Conservation (phyloP, 2,888 invertebrate genomes). For the Drosophila prolongata region DNA sequence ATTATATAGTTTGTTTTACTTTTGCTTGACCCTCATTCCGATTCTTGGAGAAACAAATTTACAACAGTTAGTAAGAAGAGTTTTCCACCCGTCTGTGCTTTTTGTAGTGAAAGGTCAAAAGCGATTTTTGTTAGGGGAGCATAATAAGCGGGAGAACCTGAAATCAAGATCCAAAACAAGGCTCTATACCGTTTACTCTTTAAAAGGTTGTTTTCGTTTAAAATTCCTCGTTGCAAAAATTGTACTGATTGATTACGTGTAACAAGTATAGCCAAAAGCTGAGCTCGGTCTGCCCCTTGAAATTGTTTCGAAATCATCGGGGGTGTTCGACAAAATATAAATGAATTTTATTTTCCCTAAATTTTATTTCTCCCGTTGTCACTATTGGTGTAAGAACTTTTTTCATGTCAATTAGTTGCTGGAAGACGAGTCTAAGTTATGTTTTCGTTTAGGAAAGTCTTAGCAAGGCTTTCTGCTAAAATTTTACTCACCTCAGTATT, state of each 20-base stretch:
- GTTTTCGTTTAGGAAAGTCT: slow-evolving; percentile 39
- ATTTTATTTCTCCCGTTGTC: slow-evolving; percentile 18
- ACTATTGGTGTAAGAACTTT: slow-evolving; percentile 40
- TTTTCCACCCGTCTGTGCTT: slow-evolving; percentile 7
- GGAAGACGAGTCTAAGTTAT: slow-evolving; percentile 77
- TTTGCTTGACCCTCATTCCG: slow-evolving; percentile 13
- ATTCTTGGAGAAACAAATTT: slow-evolving; percentile 37
- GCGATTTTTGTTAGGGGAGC: slow-evolving; percentile 8
- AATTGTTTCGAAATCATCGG: slow-evolving; percentile 6
- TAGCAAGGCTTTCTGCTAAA: slow-evolving; percentile 28
- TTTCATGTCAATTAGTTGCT: slow-evolving; percentile 72
- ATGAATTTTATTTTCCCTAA: slow-evolving; percentile 8
- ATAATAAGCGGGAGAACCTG: neutral
- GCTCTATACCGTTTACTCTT: slow-evolving; percentile 26
- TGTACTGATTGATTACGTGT: slow-evolving; percentile 66
- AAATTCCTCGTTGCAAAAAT: slow-evolving; percentile 79
- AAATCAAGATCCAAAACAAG: slow-evolving; percentile 19
- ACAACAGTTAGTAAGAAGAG: slow-evolving; percentile 30
- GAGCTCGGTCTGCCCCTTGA: slow-evolving; percentile 30
- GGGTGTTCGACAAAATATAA: slow-evolving; percentile 7
- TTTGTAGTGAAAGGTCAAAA: slow-evolving; percentile 20
- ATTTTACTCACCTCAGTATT: slow-evolving; percentile 65
- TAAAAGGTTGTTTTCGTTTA: slow-evolving; percentile 36
- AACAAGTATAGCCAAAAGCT: slow-evolving; percentile 53
- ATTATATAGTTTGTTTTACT: slow-evolving; percentile 58